A percentile compares a stretch with the other conserved stretches of the same genome.
Evolutionary conservation across 2,888 invertebrate species (phyloP).

Genomic region (Furcula furcula): DNA sequence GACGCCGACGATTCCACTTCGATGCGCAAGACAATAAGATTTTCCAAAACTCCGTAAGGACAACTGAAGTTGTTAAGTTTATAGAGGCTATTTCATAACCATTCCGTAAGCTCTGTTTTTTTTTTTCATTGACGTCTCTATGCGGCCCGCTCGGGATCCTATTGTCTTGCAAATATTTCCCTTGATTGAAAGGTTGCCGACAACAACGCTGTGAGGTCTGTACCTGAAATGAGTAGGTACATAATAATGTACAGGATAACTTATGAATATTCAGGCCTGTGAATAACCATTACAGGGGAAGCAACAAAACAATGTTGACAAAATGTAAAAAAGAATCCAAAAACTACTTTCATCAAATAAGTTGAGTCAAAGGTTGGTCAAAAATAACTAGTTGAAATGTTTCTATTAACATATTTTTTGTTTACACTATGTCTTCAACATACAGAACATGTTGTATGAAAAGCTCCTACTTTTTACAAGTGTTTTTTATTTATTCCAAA

Average conservation of each 20-base stretch:
- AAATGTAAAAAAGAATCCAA: too few species aligned
- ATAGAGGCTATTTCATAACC: slow-evolving; percentile 50
- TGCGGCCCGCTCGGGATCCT: slow-evolving; percentile 28
- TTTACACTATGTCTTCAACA: too few species aligned
- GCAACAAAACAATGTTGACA: too few species aligned
- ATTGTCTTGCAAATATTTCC: slow-evolving; percentile 47
- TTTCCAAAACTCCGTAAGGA: slow-evolving; percentile 42
- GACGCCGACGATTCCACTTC: slow-evolving; percentile 37
- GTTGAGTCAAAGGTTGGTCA: too few species aligned
- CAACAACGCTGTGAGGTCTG: slow-evolving; percentile 41
- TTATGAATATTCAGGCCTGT: slow-evolving; percentile 43
- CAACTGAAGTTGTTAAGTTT: slow-evolving; percentile 60
- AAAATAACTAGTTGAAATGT: too few species aligned
- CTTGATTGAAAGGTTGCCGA: slow-evolving; percentile 53
- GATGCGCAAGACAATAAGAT: slow-evolving; percentile 47
- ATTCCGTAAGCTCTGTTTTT: slow-evolving; percentile 42
- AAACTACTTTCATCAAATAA: too few species aligned
- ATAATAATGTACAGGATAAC: not conserved
- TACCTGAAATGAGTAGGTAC: slow-evolving; percentile 35
- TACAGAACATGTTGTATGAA: too few species aligned
- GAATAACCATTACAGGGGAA: not conserved
- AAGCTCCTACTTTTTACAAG: too few species aligned
- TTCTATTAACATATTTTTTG: too few species aligned
- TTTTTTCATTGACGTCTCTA: slow-evolving; percentile 40
- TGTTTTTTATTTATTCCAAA: too few species aligned